A percentile compares a stretch with the other conserved stretches of the same genome.
Conservation (phyloP, 2,888 invertebrate species). For the Tribolium freemani region DNA sequence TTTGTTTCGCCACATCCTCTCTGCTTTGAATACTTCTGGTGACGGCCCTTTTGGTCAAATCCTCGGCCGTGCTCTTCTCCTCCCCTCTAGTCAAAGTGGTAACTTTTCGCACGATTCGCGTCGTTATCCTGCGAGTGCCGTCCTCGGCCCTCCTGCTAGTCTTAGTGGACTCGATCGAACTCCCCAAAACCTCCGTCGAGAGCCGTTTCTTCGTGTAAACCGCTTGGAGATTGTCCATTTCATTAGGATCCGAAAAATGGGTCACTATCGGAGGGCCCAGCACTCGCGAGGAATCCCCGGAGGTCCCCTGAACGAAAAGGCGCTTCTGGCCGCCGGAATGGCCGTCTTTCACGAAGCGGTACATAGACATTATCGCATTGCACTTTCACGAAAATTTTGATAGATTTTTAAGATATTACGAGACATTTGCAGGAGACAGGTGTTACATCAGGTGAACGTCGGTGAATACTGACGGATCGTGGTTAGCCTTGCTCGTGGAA, state of each 20-base stretch:
- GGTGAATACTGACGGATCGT: conserved; percentile 60
- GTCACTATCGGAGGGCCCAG: conserved; percentile 64
- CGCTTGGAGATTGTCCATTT: conserved; percentile 77
- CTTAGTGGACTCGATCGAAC: conserved; percentile 87
- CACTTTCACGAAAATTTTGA: neutral
- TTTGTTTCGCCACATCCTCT: conserved; percentile 70
- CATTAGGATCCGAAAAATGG: conserved; percentile 57
- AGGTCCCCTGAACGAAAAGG: conserved; percentile 81
- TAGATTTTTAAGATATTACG: neutral
- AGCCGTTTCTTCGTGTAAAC: conserved; percentile 86
- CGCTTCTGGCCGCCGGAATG: conserved; percentile 71
- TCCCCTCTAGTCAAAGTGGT: conserved; percentile 90
- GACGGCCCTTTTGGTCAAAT: conserved; percentile 74
- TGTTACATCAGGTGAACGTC: conserved; percentile 66
- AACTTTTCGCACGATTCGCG: conserved; percentile 88
- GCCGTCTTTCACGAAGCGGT: conserved; percentile 83
- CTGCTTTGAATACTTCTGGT: conserved; percentile 72
- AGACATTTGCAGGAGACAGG: conserved; percentile 54
- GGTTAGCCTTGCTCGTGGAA: conserved; percentile 58
- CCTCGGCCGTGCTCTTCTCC: conserved; percentile 81
- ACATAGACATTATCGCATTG: conserved; percentile 70
- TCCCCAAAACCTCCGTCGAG: conserved; percentile 88
- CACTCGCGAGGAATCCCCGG: conserved; percentile 47
- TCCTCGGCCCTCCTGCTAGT: conserved; percentile 84
- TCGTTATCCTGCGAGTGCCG: conserved; percentile 86